Evolutionary conservation across 1,140 invertebrate species (phyloP).

Genomic region (Hetaerina americana): DNA sequence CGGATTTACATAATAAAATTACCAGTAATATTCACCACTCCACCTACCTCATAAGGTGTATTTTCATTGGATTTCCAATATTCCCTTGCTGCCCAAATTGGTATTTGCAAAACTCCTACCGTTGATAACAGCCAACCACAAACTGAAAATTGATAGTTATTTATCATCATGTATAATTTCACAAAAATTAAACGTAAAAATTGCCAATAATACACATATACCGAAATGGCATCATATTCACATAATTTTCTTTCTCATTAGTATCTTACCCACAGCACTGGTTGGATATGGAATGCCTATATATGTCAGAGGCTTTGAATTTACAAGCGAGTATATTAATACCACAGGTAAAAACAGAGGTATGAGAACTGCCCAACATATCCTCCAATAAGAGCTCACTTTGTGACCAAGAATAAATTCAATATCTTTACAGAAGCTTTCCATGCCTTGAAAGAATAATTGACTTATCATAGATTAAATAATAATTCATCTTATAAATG

Average conservation of each 20-base stretch:
- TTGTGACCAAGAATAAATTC: constrained; percentile 63
- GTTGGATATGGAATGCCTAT: constrained; percentile 23
- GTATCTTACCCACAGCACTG: constrained; percentile 14
- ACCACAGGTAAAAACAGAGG: constrained; percentile 51
- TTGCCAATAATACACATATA: not conserved
- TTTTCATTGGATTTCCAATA: constrained; percentile 15
- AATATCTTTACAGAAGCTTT: constrained; percentile 57
- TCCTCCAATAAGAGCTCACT: constrained; percentile 59
- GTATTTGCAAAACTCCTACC: constrained; percentile 40
- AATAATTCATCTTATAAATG: too few relatives aligned
- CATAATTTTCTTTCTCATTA: not conserved
- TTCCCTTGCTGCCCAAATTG: constrained; percentile 34
- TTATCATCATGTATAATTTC: not conserved
- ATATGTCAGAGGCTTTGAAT: constrained; percentile 36
- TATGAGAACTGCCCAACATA: constrained; percentile 65
- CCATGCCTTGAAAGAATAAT: constrained; percentile 34
- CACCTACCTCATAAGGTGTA: constrained; percentile 7
- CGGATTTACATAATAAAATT: too few relatives aligned
- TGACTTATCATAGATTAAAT: not conserved
- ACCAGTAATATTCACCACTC: too few relatives aligned
- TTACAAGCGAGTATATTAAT: constrained; percentile 46
- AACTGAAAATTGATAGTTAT: constrained; percentile 19
- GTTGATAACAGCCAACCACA: constrained; percentile 36
- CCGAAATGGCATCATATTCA: not conserved
- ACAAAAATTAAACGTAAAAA: too few relatives aligned